phyloP scores from a whole-genome alignment of 2,888 invertebrate species.

The Himalopsyche kuldschensis region DNA sequence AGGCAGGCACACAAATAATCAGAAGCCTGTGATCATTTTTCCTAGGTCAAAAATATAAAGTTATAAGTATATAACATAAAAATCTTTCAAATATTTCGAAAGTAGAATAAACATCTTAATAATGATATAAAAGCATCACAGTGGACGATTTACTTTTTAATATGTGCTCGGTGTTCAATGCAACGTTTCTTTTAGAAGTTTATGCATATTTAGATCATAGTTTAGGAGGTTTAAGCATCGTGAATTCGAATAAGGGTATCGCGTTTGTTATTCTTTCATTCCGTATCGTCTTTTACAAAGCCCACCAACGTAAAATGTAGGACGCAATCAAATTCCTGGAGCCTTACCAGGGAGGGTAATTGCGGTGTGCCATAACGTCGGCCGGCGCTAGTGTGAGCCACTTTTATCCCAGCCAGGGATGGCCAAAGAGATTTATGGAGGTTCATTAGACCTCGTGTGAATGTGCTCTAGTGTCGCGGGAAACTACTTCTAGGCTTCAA shows the following conservation, averaged over 20 bases:
- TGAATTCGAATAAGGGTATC: neutral
- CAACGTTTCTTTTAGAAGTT: too few relatives aligned
- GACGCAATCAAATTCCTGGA: conserved; percentile 3
- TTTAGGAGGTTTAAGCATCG: neutral
- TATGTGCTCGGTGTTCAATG: too few relatives aligned
- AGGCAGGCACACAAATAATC: too few relatives aligned
- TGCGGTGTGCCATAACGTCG: conserved; percentile 1
- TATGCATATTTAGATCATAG: too few relatives aligned
- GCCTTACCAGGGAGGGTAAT: neutral
- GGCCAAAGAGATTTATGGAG: conserved; percentile 30
- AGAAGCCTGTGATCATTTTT: too few relatives aligned
- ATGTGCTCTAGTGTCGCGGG: conserved; percentile 12
- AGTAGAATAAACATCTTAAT: too few relatives aligned
- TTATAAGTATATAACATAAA: too few relatives aligned
- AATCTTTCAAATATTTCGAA: too few relatives aligned
- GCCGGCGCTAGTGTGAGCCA: neutral
- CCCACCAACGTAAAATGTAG: neutral
- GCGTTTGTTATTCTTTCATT: neutral
- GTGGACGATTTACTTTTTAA: too few relatives aligned
- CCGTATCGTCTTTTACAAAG: neutral
- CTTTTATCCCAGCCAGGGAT: conserved; percentile 15
- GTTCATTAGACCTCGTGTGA: conserved; percentile 28
- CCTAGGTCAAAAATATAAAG: too few relatives aligned
- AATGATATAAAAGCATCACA: too few relatives aligned
- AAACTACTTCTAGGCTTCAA: neutral